phyloP scores from a whole-genome alignment of 2,888 invertebrate genomes.

The Miltochrista miniata region DNA sequence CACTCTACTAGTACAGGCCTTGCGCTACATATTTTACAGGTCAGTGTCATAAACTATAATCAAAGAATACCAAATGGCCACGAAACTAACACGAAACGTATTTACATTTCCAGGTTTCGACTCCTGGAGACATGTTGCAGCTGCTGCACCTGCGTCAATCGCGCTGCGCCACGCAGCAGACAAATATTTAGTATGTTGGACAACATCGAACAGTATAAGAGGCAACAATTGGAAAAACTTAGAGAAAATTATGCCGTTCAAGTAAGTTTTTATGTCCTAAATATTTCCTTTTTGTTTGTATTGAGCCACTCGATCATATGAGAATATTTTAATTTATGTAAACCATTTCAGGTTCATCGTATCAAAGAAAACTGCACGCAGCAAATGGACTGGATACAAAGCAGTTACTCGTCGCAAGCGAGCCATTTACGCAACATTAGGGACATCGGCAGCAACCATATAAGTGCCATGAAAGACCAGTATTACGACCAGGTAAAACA shows the following conservation, averaged over 20 bases:
- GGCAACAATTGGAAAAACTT: constrained; percentile 93
- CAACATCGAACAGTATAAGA: constrained; percentile 95
- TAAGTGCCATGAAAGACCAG: constrained; percentile 94
- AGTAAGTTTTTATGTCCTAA: constrained; percentile 70
- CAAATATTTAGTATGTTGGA: constrained; percentile 95
- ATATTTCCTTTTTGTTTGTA: not conserved
- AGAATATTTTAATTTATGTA: too few species aligned
- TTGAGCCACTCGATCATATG: not conserved
- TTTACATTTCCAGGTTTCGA: constrained; percentile 84
- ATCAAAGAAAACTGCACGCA: constrained; percentile 97
- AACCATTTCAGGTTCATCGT: constrained; percentile 87
- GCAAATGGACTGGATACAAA: constrained; percentile 97
- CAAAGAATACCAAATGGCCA: constrained; percentile 3
- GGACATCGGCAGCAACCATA: constrained; percentile 95
- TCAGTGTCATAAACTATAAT: constrained; percentile 65
- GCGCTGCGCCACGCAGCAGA: constrained; percentile 89
- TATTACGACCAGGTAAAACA: constrained; percentile 93
- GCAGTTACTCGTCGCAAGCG: constrained; percentile 94
- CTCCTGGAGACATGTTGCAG: constrained; percentile 89
- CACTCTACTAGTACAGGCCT: constrained; percentile 90
- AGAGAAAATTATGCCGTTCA: constrained; percentile 96
- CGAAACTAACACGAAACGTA: constrained; percentile 12
- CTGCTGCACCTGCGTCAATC: constrained; percentile 89
- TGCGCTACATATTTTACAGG: constrained; percentile 88
- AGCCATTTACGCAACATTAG: constrained; percentile 94